Percentiles rank a stretch among this genome's conserved stretches.
phyloP scores from a whole-genome alignment of 2,888 invertebrate species.

The Chalcosyrphus nemorum region DNA sequence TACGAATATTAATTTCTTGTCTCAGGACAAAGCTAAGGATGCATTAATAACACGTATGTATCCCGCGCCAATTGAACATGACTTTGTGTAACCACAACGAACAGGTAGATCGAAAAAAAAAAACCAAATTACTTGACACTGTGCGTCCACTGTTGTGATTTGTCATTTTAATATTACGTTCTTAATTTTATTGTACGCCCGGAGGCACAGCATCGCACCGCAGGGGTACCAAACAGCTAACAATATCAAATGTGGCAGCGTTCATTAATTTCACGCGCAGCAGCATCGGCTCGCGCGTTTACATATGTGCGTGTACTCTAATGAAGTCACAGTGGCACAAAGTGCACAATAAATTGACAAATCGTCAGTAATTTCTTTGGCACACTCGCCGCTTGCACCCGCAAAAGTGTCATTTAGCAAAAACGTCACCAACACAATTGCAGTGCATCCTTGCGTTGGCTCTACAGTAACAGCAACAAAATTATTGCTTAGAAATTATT shows the following conservation, averaged over 20 bases:
- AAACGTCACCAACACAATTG: background rate
- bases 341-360: conserved; percentile 71
- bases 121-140: conserved; percentile 71
- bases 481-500: conserved; percentile 67
- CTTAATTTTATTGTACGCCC: conserved; percentile 65
- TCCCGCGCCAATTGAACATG: conserved; percentile 60
- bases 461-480: conserved; percentile 12
- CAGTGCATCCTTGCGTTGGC: conserved; percentile 12
- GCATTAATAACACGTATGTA: conserved; percentile 78
- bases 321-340: conserved; percentile 72
- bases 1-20: conserved; percentile 80
- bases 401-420: conserved; percentile 31
- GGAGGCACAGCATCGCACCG: conserved; percentile 55
- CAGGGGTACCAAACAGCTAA: conserved; percentile 71
- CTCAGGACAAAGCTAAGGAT: conserved; percentile 78
- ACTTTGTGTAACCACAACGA: conserved; percentile 54
- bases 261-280: conserved; percentile 78
- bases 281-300: background rate
- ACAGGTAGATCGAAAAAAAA: conserved; percentile 69
- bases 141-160: conserved; percentile 70
- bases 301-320: conserved; percentile 52
- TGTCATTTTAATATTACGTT: conserved; percentile 73
- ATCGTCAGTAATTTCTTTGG: conserved; percentile 62
- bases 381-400: conserved; percentile 49
- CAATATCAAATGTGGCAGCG: conserved; percentile 76